Percentiles rank a stretch among this genome's conserved stretches.
Conservation (phyloP, 2,797 vertebrate species). For the Gorsachius magnificus region DNA sequence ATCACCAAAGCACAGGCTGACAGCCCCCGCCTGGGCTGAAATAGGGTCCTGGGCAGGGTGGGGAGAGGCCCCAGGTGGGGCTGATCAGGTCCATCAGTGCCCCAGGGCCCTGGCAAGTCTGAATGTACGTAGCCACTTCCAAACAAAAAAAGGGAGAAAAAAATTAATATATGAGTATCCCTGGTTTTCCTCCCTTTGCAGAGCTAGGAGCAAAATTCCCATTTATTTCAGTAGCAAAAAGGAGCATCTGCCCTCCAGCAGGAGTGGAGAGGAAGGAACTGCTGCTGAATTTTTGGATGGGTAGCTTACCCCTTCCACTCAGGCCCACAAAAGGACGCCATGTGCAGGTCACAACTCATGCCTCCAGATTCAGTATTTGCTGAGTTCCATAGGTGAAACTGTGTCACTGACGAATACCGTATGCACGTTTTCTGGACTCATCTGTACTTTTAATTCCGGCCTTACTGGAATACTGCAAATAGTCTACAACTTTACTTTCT, state of each 20-base stretch:
- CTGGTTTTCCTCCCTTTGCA: background rate
- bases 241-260: background rate
- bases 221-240: background rate
- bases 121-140: background rate
- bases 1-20: fast-evolving
- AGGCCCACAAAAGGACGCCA: background rate
- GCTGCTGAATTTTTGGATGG: background rate
- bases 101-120: background rate
- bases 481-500: background rate
- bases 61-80: background rate
- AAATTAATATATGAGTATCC: background rate
- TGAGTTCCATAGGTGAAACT: background rate
- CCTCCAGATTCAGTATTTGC: background rate
- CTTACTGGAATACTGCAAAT: background rate
- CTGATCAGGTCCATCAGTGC: background rate
- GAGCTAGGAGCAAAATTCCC: background rate
- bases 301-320: background rate
- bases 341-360: background rate
- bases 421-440: background rate
- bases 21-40: background rate
- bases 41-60: background rate
- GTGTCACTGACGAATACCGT: background rate
- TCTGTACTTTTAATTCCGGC: background rate
- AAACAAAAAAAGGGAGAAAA: background rate
- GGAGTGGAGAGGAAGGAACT: background rate